These are phyloP conservation scores for Polydesmus complanatus DNA, from an alignment of 2,888 invertebrate genomes.

Conservation along the genomic window DNA sequence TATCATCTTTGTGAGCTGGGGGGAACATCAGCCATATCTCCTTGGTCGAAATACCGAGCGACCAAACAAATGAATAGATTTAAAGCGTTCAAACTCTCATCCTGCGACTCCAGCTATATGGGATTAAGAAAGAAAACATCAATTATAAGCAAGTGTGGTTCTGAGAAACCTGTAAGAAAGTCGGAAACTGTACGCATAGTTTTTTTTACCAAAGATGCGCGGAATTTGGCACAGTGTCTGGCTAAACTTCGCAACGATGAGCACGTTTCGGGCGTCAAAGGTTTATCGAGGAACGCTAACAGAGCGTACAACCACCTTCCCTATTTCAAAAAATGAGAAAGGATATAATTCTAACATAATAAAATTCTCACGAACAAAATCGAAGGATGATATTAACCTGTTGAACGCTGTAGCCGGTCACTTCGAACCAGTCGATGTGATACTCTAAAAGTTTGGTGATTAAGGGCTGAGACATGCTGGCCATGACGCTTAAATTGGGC, in stretches of 20 bases:
- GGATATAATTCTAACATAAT: neutral
- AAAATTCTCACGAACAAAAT: neutral
- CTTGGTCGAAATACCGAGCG: constrained; percentile 56
- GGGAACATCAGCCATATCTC: constrained; percentile 50
- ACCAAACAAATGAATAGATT: constrained; percentile 63
- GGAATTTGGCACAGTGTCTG: constrained; percentile 39
- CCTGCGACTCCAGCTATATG: constrained; percentile 20
- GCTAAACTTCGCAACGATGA: constrained; percentile 49
- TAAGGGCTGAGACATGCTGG: constrained; percentile 37
- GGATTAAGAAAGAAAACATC: constrained; percentile 11
- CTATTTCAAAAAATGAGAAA: constrained; percentile 22
- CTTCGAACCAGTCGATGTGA: constrained; percentile 37
- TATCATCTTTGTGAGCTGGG: neutral
- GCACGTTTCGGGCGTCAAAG: constrained; percentile 51
- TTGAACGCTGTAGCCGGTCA: constrained; percentile 34
- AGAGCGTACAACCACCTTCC: constrained; percentile 59
- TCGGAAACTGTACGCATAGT: neutral
- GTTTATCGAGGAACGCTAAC: constrained; percentile 47
- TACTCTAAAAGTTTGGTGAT: constrained; percentile 38
- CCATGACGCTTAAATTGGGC: constrained; percentile 33
- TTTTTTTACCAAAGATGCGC: constrained; percentile 29
- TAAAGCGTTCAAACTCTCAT: constrained; percentile 21
- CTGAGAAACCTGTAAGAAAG: constrained; percentile 4
- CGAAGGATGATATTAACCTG: constrained; percentile 25
- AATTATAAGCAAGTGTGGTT: constrained; percentile 15